Evolutionary conservation across 2,888 invertebrate species (phyloP).

Genomic region (Stenolophus ochropezus): DNA sequence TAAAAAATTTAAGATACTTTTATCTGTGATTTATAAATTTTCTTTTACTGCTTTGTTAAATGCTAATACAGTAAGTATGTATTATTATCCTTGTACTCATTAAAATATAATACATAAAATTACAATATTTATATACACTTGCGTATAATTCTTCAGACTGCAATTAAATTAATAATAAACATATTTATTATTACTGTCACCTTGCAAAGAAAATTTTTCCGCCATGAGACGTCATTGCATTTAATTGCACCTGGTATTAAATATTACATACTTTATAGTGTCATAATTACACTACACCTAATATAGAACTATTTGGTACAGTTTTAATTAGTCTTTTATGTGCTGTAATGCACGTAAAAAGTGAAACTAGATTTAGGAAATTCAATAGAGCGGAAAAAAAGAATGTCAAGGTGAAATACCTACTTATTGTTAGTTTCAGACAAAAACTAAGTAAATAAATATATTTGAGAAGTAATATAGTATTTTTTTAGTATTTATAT

Average conservation of each 20-base stretch:
- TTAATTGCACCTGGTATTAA: background rate
- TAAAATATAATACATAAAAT: too few relatives aligned
- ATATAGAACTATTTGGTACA: background rate
- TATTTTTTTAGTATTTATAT: too few relatives aligned
- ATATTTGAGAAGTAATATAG: too few relatives aligned
- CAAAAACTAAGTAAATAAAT: too few relatives aligned
- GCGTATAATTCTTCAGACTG: too few relatives aligned
- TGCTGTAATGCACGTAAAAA: background rate
- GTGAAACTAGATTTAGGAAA: background rate
- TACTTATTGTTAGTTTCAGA: background rate
- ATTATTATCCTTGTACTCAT: too few relatives aligned
- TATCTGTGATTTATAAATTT: too few relatives aligned
- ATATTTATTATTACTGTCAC: background rate
- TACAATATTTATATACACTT: too few relatives aligned
- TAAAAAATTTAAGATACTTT: too few relatives aligned
- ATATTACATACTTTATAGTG: slow-evolving; percentile 3
- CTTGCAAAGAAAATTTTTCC: background rate
- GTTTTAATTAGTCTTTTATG: background rate
- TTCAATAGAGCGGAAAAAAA: background rate
- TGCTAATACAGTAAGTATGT: too few relatives aligned
- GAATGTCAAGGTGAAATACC: slow-evolving; percentile 7
- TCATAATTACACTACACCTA: background rate
- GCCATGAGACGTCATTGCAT: background rate
- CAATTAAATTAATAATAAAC: background rate
- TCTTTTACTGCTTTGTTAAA: too few relatives aligned